Evolutionary conservation across 2,888 invertebrate species (phyloP).

Genomic region (Mechanitis mazaeus): DNA sequence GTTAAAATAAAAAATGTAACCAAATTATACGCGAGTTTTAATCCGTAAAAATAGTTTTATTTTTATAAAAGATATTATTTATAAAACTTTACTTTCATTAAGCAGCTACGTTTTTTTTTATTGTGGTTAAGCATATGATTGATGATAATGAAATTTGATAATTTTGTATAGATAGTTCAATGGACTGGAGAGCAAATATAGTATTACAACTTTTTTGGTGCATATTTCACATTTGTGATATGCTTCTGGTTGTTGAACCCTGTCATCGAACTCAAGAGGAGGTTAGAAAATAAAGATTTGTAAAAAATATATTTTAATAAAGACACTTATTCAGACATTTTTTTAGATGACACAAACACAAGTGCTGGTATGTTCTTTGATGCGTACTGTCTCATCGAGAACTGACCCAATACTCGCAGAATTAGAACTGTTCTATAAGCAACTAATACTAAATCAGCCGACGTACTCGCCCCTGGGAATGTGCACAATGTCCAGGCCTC

Average conservation of each 20-base stretch:
- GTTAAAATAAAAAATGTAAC: no score
- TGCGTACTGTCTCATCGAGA: slow-evolving; percentile 2
- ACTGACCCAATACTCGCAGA: slow-evolving; percentile 9
- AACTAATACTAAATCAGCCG: slow-evolving; percentile 15
- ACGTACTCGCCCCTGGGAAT: slow-evolving; percentile 22
- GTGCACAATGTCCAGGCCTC: slow-evolving; percentile 20
- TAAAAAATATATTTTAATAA: background rate
- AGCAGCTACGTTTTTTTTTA: background rate
- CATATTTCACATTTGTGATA: slow-evolving; percentile 15
- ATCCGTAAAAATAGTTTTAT: no score
- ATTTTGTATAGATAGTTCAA: slow-evolving; percentile 10
- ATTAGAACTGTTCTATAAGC: slow-evolving; percentile 17
- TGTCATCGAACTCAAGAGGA: slow-evolving; percentile 22
- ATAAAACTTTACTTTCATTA: background rate
- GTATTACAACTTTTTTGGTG: slow-evolving; percentile 19
- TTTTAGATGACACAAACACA: slow-evolving; percentile 21
- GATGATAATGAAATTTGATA: background rate
- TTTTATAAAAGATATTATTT: no score
- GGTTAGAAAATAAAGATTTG: slow-evolving; percentile 4
- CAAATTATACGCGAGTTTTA: no score
- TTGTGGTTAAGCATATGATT: no score
- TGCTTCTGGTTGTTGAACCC: slow-evolving; percentile 22
- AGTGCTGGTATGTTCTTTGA: slow-evolving; percentile 10
- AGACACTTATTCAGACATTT: background rate
- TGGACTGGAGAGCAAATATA: slow-evolving; percentile 4